A percentile compares a stretch with the other conserved stretches of the same genome.
phyloP scores from a whole-genome alignment of 2,113 vertebrate genomes.

The Blennius ocellaris region DNA sequence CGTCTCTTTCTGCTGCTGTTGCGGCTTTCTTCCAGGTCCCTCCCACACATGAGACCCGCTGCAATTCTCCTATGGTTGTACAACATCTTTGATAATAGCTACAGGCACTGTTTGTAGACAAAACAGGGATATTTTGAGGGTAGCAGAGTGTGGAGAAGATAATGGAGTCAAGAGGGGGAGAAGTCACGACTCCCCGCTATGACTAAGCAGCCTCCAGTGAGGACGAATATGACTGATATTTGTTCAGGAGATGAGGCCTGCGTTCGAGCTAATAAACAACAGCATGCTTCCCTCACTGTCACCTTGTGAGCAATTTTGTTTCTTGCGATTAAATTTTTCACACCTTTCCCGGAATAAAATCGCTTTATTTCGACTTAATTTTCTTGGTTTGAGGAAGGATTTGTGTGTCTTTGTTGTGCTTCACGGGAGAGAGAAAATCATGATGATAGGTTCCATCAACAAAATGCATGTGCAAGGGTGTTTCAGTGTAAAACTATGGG shows the following conservation, averaged over 20 bases:
- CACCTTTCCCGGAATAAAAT: constrained; percentile 26
- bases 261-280: constrained; percentile 51
- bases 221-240: constrained; percentile 56
- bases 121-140: constrained; percentile 61
- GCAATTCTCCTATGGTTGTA: constrained; percentile 53
- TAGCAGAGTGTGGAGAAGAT: constrained; percentile 63
- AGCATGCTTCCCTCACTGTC: constrained; percentile 8
- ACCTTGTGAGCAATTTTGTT: constrained; percentile 20
- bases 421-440: constrained; percentile 13
- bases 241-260: constrained; percentile 53
- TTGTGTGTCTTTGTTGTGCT: constrained; percentile 13
- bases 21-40: constrained; percentile 48
- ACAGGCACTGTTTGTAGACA: constrained; percentile 57
- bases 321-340: constrained; percentile 21
- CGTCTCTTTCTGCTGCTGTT: neutral
- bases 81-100: constrained; percentile 64
- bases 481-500: too few species aligned
- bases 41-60: constrained; percentile 44
- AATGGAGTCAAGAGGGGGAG: constrained; percentile 70
- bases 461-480: neutral
- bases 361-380: constrained; percentile 23
- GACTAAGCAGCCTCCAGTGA: constrained; percentile 67
- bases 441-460: constrained; percentile 29
- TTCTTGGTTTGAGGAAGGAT: constrained; percentile 8
- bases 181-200: constrained; percentile 53